Base-by-base conservation (phyloP, 2,113 vertebrate genomes). In the Aythya baeri region DNA sequence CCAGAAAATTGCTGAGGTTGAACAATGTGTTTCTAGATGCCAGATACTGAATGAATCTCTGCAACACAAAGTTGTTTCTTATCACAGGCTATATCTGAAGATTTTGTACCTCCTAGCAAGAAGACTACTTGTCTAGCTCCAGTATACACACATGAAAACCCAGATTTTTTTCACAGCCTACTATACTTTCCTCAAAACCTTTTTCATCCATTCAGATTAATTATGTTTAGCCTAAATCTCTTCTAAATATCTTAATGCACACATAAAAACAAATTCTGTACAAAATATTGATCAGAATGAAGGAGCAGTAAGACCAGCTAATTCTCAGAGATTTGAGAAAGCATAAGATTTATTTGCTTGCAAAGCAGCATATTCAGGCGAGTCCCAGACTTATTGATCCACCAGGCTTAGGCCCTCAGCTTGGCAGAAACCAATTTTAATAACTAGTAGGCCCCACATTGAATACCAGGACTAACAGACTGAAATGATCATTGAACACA, bases 1-100 rank as follows among this genome's bases (percentile, higher is more conserved):
- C 99, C 99, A 99, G 98, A 98, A 99, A 99, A 97, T 99, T 99
- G 98, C 99, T 99, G 98, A 99, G 99, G 97, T 99, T 99, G 98
- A 99, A 99, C 93, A 99, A 97, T 83, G 99, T 99, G 96, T 99
- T 99, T 98, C 99, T 99, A 97, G 99, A 99, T 87, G 99, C 99
- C 98, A 99, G 97, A 98, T 99, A 99, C 93, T 99, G 99, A 98
- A 99, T 99, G 98, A 99, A 99, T 95, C 99, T 99, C 99, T 99
- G 98, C 25, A 97, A 96, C 54, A 96, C 32, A 98, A 96, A 96
- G 89, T 57, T n/a, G 75, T 93, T 93, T 67, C 73, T 92, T 90
- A 94, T 92, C 73, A 94, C 26, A 81, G 34, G 32, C 5, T 78
- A 41, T 44, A 74, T 67, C 76, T 86, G 70, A 86, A 92, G 26